Base-by-base conservation (phyloP, 2,888 invertebrate species). In the Bombylius discolor region DNA sequence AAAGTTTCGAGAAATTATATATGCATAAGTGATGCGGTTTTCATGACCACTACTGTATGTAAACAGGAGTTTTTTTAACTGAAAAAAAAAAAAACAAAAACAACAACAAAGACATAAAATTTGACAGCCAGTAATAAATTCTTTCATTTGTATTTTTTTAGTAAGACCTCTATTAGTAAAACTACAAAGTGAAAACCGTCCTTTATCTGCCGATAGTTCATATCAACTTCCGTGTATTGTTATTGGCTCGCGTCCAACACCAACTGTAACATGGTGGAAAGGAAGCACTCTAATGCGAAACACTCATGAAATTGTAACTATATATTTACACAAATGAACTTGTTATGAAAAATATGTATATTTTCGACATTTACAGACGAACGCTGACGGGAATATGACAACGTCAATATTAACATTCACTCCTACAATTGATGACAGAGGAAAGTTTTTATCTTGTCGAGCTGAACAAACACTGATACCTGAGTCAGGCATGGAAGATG, bases 351-450 rank as follows among this genome's bases (percentile, higher is more conserved):
- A 23, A 23, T 23, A 23, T 44, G 6, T 44, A n/a, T 44, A n/a
- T 14, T 42, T 4, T 33, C 11, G 34, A 14, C 39, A 46, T 39
- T 23, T 48, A 13, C 64, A 73, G 73, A 68, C 70, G 58, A 71
- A 69, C 66, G 68, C 73, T 57, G 87, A 88, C 69, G 81, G 80
- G 62, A 90, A 90, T 75, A 80, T 81, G 58, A 89, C 89, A 55
- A 81, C 83, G 58, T 90, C 89, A 71, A 79, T 84, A 58, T 75
- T 91, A 63, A 85, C 84, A 59, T 84, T 89, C 70, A 79, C 81
- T 54, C 89, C 90, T 51, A 82, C 82, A 65, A 84, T 88, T 48
- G 87, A 88, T 67, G 90, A 91, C 73, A 84, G 87, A 64, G 89
- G 87, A 57, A 83, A 83, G 73, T 80, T 79, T 68, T 77, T 92